phyloP scores from a whole-genome alignment of 1,140 invertebrate species.

The Pomacea maculata region DNA sequence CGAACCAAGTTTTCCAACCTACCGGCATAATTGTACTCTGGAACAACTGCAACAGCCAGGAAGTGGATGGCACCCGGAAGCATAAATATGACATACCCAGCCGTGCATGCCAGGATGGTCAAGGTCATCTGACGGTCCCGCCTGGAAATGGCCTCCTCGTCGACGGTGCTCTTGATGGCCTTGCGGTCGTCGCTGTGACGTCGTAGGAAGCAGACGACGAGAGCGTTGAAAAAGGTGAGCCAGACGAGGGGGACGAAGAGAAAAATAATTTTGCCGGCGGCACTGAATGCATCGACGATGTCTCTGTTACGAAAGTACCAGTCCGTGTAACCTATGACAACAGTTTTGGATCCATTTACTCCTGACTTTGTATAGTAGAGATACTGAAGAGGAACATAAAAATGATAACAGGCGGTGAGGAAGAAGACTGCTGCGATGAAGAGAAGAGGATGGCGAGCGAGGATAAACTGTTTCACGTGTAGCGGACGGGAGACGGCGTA shows the following conservation, averaged over 20 bases:
- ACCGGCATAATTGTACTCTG: neutral
- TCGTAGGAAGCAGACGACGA: neutral
- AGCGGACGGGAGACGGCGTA: no score
- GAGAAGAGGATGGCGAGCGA: no score
- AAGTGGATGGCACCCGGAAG: neutral
- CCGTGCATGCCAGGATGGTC: neutral
- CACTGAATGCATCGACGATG: neutral
- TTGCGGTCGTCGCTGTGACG: neutral
- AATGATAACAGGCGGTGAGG: no score
- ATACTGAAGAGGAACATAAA: no score
- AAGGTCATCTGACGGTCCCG: conserved; percentile 2
- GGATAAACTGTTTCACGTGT: no score
- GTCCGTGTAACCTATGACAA: neutral
- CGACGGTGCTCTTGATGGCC: neutral
- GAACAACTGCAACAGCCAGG: neutral
- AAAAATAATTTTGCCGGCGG: neutral
- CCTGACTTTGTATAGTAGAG: no score
- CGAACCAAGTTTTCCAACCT: neutral
- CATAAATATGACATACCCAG: neutral
- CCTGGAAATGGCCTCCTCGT: neutral
- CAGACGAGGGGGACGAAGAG: neutral
- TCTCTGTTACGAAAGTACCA: neutral
- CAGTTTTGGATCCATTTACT: neutral
- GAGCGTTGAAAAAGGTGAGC: neutral
- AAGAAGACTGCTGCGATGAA: no score